phyloP scores from a whole-genome alignment of 2,113 vertebrate genomes.

The Athene noctua region DNA sequence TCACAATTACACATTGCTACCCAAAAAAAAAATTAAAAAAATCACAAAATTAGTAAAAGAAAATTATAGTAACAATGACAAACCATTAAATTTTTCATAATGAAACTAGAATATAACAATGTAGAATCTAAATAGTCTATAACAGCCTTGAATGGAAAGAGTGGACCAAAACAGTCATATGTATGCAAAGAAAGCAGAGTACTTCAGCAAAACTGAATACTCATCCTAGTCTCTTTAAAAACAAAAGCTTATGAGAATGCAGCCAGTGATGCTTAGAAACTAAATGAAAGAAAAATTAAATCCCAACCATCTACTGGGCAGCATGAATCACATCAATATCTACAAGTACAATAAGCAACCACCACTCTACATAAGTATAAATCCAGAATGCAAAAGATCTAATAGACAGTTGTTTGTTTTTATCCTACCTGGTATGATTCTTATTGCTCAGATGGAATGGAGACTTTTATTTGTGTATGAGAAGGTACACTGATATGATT shows the following conservation, averaged over 20 bases:
- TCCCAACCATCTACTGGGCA: neutral
- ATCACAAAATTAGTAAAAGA: neutral
- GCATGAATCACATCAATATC: neutral
- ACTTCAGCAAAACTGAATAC: neutral
- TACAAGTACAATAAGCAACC: neutral
- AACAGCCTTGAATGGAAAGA: neutral
- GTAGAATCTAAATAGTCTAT: neutral
- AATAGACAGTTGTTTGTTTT: neutral
- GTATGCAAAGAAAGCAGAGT: neutral
- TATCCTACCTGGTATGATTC: neutral
- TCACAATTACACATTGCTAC: neutral
- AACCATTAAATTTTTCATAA: neutral
- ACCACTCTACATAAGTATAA: neutral
- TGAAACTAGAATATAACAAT: neutral
- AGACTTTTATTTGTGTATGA: neutral
- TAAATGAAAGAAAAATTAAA: neutral
- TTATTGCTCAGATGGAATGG: neutral
- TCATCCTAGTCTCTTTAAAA: neutral
- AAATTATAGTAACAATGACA: neutral
- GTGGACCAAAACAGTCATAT: neutral
- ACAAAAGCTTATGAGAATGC: neutral
- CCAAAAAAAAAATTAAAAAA: neutral
- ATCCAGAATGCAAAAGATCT: neutral
- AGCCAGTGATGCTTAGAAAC: neutral
- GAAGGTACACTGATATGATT: neutral